Percentiles rank a stretch among this genome's conserved stretches.
These are phyloP conservation scores for Peromyscus nudipes DNA, from an alignment of 2,797 vertebrate genomes.

Conservation along the genomic window DNA sequence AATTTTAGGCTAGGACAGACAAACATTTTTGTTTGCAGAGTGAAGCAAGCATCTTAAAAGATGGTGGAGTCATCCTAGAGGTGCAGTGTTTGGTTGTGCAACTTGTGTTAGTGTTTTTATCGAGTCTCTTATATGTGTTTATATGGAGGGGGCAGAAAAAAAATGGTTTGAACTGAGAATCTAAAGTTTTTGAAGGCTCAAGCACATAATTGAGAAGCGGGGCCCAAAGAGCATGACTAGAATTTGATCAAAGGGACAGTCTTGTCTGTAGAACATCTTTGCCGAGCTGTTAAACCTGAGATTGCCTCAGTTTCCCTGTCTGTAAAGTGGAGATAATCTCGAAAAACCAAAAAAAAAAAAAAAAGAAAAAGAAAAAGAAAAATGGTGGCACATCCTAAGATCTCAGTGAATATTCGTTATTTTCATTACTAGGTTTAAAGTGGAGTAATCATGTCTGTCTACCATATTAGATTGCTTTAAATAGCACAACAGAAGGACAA, in stretches of 20 bases:
- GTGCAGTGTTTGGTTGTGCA: not conserved
- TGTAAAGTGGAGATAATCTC: not conserved
- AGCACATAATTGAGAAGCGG: not conserved
- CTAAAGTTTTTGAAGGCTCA: not conserved
- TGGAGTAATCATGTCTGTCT: not conserved
- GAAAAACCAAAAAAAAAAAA: no score
- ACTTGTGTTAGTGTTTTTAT: not conserved
- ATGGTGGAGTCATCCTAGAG: not conserved
- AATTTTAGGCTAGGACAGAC: not conserved
- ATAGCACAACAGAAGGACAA: not conserved
- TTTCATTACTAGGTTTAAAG: not conserved
- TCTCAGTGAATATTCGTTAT: not conserved
- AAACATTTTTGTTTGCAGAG: not conserved
- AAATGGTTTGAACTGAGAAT: not conserved
- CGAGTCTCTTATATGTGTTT: not conserved
- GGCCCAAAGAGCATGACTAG: not conserved
- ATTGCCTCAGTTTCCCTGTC: constrained; percentile 42
- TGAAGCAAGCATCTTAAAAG: not conserved
- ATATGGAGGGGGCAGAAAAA: not conserved
- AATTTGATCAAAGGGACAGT: not conserved
- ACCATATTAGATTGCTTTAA: not conserved
- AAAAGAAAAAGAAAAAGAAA: no score
- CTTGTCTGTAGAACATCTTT: not conserved
- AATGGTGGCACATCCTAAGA: not conserved
- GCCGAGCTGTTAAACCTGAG: not conserved